Conservation (phyloP, 2,797 vertebrate genomes). For the Oophaga sylvatica region DNA sequence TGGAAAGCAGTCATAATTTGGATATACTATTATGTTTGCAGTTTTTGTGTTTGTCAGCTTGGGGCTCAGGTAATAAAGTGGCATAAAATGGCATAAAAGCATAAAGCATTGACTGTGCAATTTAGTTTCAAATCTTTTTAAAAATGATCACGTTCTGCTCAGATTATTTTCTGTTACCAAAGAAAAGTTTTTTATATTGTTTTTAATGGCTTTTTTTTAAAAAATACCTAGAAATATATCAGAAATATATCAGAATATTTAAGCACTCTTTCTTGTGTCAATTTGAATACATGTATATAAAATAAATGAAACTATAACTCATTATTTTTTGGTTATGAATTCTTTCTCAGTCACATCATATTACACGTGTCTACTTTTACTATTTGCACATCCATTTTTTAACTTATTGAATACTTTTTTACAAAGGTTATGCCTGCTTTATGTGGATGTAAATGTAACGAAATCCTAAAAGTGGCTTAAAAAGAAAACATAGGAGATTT, state of each 20-base stretch:
- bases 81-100: background rate
- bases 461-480: too few relatives aligned
- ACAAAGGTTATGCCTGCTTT: too few relatives aligned
- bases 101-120: slow-evolving; percentile 9
- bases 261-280: slow-evolving; percentile 73
- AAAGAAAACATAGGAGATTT: too few relatives aligned
- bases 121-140: background rate
- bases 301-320: slow-evolving; percentile 71
- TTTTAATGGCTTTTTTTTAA: slow-evolving; percentile 70
- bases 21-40: background rate
- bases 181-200: background rate
- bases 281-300: slow-evolving; percentile 74
- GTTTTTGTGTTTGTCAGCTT: background rate
- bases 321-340: background rate
- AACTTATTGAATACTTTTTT: too few relatives aligned
- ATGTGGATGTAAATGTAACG: too few relatives aligned
- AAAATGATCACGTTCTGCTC: background rate
- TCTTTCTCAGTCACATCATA: too few relatives aligned
- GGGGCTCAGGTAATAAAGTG: background rate
- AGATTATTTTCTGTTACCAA: slow-evolving; percentile 23
- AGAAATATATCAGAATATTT: slow-evolving; percentile 65
- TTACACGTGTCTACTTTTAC: too few relatives aligned
- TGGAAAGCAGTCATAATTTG: background rate
- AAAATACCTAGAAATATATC: slow-evolving; percentile 72
- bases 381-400: too few relatives aligned